Evolutionary conservation across 2,888 invertebrate species (phyloP), one percentile per base, ranked within the genome.

Genomic region (Dicranocentrus wangi): DNA sequence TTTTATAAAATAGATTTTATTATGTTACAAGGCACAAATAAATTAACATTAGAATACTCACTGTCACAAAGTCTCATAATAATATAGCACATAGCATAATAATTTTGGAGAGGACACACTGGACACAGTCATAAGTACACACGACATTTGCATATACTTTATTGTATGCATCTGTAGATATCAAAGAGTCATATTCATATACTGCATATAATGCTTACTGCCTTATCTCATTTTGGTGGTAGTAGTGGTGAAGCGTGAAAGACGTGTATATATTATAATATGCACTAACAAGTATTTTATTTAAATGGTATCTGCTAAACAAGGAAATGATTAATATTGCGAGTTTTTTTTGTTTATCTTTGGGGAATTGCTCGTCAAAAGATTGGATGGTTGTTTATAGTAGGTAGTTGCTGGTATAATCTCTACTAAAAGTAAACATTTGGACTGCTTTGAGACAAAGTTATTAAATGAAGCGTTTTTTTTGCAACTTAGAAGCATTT

Each of bases 401-500:
- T 73, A 51, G 19, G 23, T 53, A 53, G 55, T 13, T 17, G 55
- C 19, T 32, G 61, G 28, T 17, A 61, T 61, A 28, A 61, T 61
- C 39, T 58, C 60, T 70, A 71, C 71, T 43, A 61, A 25, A 71
- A 71, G 55, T 73, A 73, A 65, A 71, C 47, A 55, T 42, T 69
- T 60, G 77, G 27, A 77, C 68, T 69, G 77, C 69, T 76, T 69
- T 77, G 77, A 77, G 77, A 77, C 65, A 69, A 77, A 51, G 69
- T 69, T 53, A 77, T 77, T 47, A 21, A 69, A 43, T 69, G 69
- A 77, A 77, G 77, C 77, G 69, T 75, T 51, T 73, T 91, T 97
- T 97, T 91, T 97, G 97, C 97, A 97, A 66, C 69, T 89, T 95
- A 96, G 94, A 96, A 96, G 92, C 96, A 97, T 91, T 97, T 97